These are phyloP conservation scores for Trichomalopsis sarcophagae DNA, from an alignment of 1,140 invertebrate species.

Conservation along the genomic window DNA sequence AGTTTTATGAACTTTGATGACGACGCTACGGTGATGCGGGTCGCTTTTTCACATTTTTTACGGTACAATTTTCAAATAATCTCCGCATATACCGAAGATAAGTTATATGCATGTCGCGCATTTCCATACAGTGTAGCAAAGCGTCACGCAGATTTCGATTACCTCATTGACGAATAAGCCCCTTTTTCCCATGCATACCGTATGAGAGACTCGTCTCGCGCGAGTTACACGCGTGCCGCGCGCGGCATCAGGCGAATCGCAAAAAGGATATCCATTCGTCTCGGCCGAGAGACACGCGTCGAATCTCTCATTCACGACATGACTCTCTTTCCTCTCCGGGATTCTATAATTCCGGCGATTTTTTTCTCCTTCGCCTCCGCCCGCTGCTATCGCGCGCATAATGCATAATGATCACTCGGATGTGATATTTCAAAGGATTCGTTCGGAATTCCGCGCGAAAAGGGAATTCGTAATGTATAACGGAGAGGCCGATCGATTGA, in stretches of 20 bases:
- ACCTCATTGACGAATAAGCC: conserved; percentile 59
- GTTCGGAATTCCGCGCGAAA: neutral
- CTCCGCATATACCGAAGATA: too few relatives aligned
- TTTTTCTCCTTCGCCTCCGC: neutral
- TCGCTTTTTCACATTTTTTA: too few relatives aligned
- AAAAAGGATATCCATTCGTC: neutral
- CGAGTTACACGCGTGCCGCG: neutral
- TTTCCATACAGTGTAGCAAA: too few relatives aligned
- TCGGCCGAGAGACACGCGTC: neutral
- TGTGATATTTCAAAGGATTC: conserved; percentile 20
- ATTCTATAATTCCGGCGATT: conserved; percentile 18
- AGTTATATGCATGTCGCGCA: too few relatives aligned
- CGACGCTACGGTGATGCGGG: too few relatives aligned
- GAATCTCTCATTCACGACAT: conserved; percentile 49
- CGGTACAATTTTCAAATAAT: too few relatives aligned
- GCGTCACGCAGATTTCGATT: conserved; percentile 46
- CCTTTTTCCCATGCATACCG: conserved; percentile 61
- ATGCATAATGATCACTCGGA: conserved; percentile 50
- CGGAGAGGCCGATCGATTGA: too few relatives aligned
- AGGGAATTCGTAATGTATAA: neutral
- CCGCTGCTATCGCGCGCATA: conserved; percentile 7
- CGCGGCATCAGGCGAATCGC: neutral
- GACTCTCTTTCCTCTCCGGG: conserved; percentile 7
- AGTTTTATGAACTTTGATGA: neutral
- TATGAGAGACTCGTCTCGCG: conserved; percentile 51